Base-by-base conservation (phyloP, 2,797 vertebrate species). In the Crocidura indochinensis region DNA sequence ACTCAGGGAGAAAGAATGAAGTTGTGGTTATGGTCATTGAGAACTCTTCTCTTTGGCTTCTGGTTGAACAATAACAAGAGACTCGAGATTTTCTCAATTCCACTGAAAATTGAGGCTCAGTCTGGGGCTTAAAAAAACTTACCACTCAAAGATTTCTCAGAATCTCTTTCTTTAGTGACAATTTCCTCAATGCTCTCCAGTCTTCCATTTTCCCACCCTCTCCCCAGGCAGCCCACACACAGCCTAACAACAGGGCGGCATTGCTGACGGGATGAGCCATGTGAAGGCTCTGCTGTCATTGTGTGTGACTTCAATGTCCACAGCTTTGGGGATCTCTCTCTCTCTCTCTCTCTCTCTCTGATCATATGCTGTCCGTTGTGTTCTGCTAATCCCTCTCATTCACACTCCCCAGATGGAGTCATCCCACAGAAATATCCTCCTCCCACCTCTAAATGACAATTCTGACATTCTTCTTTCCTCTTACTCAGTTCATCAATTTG, bases 381-480 rank as follows among this genome's bases (percentile, higher is more conserved):
- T 49, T 62, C n/a, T 90, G 29, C 29, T 47, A 46, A 83, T 65
- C 60, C 76, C 79, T 44, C 27, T 31, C 44, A 20, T 87, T 19
- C 64, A 27, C 72, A 47, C 64, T 85, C 47, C 79, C 79, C 88
- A 80, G 76, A 64, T 75, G 49, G 22, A 82, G 65, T 94, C 91
- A 93, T 44, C 44, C 65, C 29, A 31, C 49, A 86, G 79, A 62
- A 83, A 38, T 38, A 38, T 38, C 72, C 56, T 15, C 38, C 71
- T 1, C 64, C 75, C 27, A 38, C 19, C 69, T 82, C 83, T 51
- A 82, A 85, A 51, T 78, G 0, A 90, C 76, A 65, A 84, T 68
- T 49, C 84, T 88, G 85, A 78, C n/a, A 29, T 26, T 51, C 2
- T 84, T 49, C 65, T 44, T 22, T n/a, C 24, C n/a, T 81, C 91